Conservation (phyloP, 2,113 vertebrate species). For the Rhinoderma darwinii region DNA sequence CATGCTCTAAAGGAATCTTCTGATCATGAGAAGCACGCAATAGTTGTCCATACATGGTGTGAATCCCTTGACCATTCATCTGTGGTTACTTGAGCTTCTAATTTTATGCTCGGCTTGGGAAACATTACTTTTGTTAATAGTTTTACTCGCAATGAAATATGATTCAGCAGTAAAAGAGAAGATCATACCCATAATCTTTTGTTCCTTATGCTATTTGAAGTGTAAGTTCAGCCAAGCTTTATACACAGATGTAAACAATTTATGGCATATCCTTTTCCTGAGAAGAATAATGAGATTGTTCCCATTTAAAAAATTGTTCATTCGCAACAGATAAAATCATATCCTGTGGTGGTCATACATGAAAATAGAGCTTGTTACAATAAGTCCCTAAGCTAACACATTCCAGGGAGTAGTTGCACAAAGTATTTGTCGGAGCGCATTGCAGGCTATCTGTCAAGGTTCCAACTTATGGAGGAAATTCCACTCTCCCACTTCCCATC, state of each 20-base stretch:
- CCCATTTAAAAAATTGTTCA: conserved; percentile 42
- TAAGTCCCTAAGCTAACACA: conserved; percentile 38
- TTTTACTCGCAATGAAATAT: neutral
- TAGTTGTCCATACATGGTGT: neutral
- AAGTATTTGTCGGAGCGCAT: conserved; percentile 34
- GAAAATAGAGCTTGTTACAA: conserved; percentile 43
- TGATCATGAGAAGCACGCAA: neutral
- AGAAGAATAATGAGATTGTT: conserved; percentile 35
- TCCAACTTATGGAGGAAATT: conserved; percentile 57
- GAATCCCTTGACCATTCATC: neutral
- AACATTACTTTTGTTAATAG: neutral
- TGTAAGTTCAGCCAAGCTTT: neutral
- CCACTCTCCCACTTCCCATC: conserved; percentile 52
- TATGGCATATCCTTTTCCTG: conserved; percentile 48
- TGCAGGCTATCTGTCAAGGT: conserved; percentile 41
- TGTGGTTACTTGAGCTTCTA: neutral
- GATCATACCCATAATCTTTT: neutral
- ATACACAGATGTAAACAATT: conserved; percentile 37
- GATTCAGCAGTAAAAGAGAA: neutral
- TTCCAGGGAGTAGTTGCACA: conserved; percentile 37
- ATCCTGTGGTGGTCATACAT: conserved; percentile 48
- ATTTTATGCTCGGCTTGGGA: neutral
- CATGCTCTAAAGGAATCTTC: neutral
- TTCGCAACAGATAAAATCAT: conserved; percentile 55
- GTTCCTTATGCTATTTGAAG: neutral